Percentiles rank a stretch among this genome's conserved stretches.
Evolutionary conservation across 53 echinoderm and acorn worm genomes (phyloP).

Genomic region (Echinometra lucunter): DNA sequence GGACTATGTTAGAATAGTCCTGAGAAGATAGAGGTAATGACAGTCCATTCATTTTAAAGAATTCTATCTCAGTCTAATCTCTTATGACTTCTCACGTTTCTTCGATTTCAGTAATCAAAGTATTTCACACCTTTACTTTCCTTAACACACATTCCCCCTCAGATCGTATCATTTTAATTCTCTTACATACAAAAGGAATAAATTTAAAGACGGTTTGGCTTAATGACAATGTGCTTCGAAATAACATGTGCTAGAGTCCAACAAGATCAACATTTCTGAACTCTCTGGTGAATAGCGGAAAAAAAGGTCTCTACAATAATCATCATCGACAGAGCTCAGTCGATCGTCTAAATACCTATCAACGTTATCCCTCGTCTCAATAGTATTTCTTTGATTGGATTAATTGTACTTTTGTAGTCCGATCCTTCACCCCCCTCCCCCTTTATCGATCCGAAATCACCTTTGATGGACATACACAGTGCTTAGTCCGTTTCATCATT

Average conservation of each 20-base stretch:
- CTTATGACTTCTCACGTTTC: background rate
- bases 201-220: background rate
- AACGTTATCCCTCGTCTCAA: slow-evolving; percentile 10
- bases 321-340: slow-evolving; percentile 22
- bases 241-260: background rate
- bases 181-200: background rate
- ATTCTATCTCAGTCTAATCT: background rate
- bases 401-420: slow-evolving; percentile 53
- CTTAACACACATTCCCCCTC: background rate
- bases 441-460: background rate
- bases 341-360: slow-evolving; percentile 29
- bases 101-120: background rate
- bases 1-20: background rate
- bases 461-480: slow-evolving; percentile 44
- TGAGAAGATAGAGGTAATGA: background rate
- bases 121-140: slow-evolving; percentile 10
- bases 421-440: slow-evolving; percentile 32
- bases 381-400: slow-evolving; percentile 50
- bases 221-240: background rate
- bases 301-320: slow-evolving; percentile 13
- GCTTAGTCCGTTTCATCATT: slow-evolving; percentile 17
- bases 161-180: slow-evolving; percentile 8
- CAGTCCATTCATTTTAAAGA: background rate
- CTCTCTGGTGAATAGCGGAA: background rate
- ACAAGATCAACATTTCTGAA: background rate